A percentile compares a stretch with the other conserved stretches of the same genome.
Conservation (phyloP, 2,797 vertebrate species). For the Argentina silus region DNA sequence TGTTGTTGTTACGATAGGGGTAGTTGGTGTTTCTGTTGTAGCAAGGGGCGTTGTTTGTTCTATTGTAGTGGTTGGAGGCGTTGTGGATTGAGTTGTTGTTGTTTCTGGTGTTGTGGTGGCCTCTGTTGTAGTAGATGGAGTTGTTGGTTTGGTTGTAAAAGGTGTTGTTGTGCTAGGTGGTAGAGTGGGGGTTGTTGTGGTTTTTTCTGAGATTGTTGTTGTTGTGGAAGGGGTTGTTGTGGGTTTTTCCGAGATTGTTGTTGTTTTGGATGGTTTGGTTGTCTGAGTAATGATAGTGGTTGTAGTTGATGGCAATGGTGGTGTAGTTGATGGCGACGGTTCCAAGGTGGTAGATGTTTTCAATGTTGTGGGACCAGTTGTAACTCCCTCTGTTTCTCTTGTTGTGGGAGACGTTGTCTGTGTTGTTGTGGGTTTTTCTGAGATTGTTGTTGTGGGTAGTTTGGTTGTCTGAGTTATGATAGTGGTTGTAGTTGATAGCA, state of each 20-base stretch:
- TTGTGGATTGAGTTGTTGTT: slow-evolving; percentile 15
- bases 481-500: neutral
- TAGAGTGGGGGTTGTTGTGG: neutral
- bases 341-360: too few species aligned
- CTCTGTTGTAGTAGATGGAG: neutral
- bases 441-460: neutral
- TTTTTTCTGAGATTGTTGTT: too few species aligned
- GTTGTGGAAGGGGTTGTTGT: neutral
- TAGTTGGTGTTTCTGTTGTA: neutral
- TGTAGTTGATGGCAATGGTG: neutral
- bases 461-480: neutral
- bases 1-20: slow-evolving; percentile 41
- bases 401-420: neutral
- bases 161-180: neutral
- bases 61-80: neutral
- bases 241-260: too few species aligned
- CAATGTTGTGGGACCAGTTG: too few species aligned
- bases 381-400: neutral
- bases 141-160: neutral
- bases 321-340: neutral
- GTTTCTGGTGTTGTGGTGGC: too few species aligned
- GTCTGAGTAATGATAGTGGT: neutral
- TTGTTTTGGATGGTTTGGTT: too few species aligned
- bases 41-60: neutral
- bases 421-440: neutral